A percentile compares a stretch with the other conserved stretches of the same genome.
Evolutionary conservation across 2,797 vertebrate genomes (phyloP).

Genomic region (Pantherophis alleghaniensis): DNA sequence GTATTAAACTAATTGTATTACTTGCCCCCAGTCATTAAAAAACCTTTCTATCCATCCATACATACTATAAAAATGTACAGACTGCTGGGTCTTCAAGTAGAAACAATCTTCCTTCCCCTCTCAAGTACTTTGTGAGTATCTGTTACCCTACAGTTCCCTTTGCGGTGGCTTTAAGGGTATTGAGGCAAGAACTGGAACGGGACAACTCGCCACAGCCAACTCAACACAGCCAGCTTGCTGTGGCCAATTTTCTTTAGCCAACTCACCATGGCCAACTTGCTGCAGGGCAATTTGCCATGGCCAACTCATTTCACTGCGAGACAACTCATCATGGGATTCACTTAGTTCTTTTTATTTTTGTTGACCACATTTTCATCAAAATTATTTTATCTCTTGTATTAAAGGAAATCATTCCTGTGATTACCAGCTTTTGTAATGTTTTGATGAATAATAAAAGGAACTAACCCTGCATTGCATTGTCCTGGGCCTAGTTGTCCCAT

Average conservation of each 20-base stretch:
- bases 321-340: neutral
- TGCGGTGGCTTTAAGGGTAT: neutral
- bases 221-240: neutral
- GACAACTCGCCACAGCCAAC: neutral
- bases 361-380: neutral
- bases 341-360: neutral
- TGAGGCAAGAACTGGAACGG: neutral
- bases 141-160: neutral
- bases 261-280: too few species aligned
- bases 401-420: neutral
- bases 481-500: neutral
- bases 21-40: neutral
- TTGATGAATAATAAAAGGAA: neutral
- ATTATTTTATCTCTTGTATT: neutral
- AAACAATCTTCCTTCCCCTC: neutral
- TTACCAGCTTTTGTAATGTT: neutral
- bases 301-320: neutral
- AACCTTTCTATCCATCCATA: neutral
- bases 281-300: neutral
- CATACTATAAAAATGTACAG: neutral
- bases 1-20: neutral
- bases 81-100: neutral
- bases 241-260: neutral
- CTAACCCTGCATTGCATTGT: neutral
- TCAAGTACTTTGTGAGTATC: neutral